A percentile compares a stretch with the other conserved stretches of the same genome.
Conservation (phyloP, 2,113 vertebrate genomes). For the Grantiella picta region DNA sequence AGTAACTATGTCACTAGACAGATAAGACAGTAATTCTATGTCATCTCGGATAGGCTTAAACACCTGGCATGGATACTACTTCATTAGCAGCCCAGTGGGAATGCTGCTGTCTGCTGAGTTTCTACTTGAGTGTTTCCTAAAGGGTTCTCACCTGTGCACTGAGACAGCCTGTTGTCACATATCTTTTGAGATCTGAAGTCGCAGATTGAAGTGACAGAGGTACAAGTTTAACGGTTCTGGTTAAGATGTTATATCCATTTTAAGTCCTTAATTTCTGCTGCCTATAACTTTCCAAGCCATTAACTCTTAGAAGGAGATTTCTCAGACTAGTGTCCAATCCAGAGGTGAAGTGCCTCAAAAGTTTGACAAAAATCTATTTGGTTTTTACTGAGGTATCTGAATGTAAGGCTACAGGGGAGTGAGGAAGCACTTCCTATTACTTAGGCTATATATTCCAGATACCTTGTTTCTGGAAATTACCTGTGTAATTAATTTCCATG, state of each 20-base stretch:
- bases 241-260: slow-evolving; percentile 1
- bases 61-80: neutral
- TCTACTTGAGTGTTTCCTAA: neutral
- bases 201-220: neutral
- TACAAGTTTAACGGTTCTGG: neutral
- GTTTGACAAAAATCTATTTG: neutral
- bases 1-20: neutral
- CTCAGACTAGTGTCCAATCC: neutral
- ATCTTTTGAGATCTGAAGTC: neutral
- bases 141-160: neutral
- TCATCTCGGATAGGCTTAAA: neutral
- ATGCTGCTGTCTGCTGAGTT: neutral
- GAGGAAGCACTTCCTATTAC: neutral
- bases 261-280: neutral
- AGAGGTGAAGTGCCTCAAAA: neutral
- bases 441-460: neutral
- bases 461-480: neutral
- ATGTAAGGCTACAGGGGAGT: neutral
- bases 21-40: neutral
- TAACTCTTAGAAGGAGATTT: neutral
- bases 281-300: neutral
- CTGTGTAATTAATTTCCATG: neutral
- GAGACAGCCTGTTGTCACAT: neutral
- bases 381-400: neutral
- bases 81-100: neutral